Percentiles rank a stretch among this genome's conserved stretches.
Conservation (phyloP, 2,888 invertebrate genomes). For the Litoditis marina region DNA sequence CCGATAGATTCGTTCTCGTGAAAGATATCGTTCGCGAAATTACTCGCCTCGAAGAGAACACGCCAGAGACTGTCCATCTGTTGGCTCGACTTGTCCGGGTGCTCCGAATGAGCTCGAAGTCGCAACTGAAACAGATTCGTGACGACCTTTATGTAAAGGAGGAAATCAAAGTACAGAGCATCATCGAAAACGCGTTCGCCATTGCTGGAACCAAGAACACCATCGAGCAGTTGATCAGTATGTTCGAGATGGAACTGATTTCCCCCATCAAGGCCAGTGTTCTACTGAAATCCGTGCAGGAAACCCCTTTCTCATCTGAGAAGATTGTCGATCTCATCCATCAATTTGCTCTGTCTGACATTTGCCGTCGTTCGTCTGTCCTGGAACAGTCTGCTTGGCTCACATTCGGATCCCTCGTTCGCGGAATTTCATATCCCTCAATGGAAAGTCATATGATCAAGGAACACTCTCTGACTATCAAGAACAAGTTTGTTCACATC, state of each 20-base stretch:
- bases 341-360: constrained; percentile 24
- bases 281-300: constrained; percentile 41
- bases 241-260: constrained; percentile 27
- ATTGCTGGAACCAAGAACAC: constrained; percentile 47
- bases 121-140: constrained; percentile 46
- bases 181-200: constrained; percentile 46
- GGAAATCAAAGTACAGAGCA: constrained; percentile 24
- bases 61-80: constrained; percentile 19
- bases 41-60: constrained; percentile 22
- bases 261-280: constrained; percentile 24
- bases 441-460: constrained; percentile 21
- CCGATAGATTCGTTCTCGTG: constrained; percentile 36
- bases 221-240: constrained; percentile 31
- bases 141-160: constrained; percentile 24
- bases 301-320: constrained; percentile 36
- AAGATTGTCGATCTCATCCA: constrained; percentile 28
- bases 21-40: constrained; percentile 27
- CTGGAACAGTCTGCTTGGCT: constrained; percentile 43
- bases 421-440: constrained; percentile 22
- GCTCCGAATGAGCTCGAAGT: constrained; percentile 41
- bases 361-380: constrained; percentile 18
- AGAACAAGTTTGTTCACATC: constrained; percentile 23
- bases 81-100: constrained; percentile 40
- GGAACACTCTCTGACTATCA: constrained; percentile 29
- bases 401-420: constrained; percentile 30